These are phyloP conservation scores for Galerucella pusilla DNA, from an alignment of 2,888 invertebrate genomes.

Conservation along the genomic window DNA sequence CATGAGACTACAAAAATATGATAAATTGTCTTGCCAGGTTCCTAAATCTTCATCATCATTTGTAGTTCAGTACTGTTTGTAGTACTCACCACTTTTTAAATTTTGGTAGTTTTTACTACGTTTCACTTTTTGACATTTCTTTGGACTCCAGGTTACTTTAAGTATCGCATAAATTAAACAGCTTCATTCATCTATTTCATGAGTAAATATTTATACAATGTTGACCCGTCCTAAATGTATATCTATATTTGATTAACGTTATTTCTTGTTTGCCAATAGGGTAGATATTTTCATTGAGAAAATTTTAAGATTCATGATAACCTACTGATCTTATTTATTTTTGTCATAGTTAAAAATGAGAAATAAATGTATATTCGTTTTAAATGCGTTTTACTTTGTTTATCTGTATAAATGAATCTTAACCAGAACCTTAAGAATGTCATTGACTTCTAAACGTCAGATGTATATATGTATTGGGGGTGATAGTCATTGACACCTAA, in stretches of 20 bases:
- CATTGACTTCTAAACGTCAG: no score
- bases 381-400: not conserved
- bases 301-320: not conserved
- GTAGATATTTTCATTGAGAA: not conserved
- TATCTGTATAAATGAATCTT: no score
- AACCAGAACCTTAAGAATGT: no score
- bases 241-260: constrained; percentile 27
- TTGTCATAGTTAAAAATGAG: not conserved
- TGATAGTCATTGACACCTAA: no score
- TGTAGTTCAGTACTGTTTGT: no score
- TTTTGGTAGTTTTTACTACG: no score
- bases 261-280: constrained; percentile 5
- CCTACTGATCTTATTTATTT: not conserved
- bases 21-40: no score
- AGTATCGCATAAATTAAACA: not conserved
- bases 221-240: constrained; percentile 33
- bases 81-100: no score
- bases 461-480: no score
- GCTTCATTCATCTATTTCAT: not conserved
- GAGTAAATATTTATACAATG: not conserved
- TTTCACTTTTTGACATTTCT: no score
- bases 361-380: constrained; percentile 4
- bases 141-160: not conserved
- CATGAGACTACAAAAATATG: no score
- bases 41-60: no score